Conservation (phyloP, 2,113 vertebrate genomes). For the Aythya baeri region DNA sequence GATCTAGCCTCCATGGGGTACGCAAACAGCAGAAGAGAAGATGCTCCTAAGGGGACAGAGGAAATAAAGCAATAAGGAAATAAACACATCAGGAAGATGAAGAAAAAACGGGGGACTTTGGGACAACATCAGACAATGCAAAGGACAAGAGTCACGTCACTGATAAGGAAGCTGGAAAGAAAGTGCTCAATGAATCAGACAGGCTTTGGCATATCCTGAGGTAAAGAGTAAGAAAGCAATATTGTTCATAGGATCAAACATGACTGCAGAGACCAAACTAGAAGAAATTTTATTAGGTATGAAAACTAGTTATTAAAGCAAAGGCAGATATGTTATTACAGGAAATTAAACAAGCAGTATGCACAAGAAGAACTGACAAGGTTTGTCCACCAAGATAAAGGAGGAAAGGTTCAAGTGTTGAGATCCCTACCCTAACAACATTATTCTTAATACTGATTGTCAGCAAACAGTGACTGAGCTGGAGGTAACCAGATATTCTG, state of each 20-base stretch:
- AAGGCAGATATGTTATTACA: not conserved
- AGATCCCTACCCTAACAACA: not conserved
- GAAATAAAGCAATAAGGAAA: not conserved
- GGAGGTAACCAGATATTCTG: not conserved
- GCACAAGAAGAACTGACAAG: not conserved
- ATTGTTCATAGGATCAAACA: not conserved
- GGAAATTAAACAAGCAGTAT: not conserved
- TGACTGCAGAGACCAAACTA: not conserved
- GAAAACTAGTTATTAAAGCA: not conserved
- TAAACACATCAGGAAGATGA: not conserved
- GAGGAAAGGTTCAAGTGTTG: not conserved
- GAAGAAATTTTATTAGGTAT: not conserved
- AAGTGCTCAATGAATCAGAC: not conserved
- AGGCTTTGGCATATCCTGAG: not conserved
- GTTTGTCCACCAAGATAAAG: not conserved
- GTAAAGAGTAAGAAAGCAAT: not conserved
- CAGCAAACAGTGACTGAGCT: not conserved
- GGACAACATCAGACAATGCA: not conserved
- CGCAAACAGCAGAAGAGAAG: not conserved
- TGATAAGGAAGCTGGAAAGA: not conserved
- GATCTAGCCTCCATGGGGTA: not conserved
- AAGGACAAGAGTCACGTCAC: not conserved
- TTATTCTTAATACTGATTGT: no score
- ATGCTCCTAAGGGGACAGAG: not conserved
- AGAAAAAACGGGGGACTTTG: not conserved